Base-by-base conservation (phyloP, 1,140 invertebrate genomes). In the Tribolium madens region DNA sequence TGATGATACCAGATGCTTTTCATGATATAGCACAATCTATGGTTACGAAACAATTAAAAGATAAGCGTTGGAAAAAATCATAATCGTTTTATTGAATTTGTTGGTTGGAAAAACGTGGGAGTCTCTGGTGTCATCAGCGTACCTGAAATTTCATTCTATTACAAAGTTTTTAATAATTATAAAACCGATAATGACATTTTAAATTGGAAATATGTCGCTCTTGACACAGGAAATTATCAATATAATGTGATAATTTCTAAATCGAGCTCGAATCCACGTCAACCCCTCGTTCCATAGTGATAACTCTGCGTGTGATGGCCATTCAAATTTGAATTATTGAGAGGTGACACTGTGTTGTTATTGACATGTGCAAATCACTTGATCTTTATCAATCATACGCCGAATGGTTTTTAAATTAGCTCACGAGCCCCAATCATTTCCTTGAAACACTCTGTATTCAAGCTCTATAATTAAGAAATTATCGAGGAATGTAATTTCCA, bases 211-310 rank as follows among this genome's bases (percentile, higher is more conserved):
- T 72, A 50, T 50, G 70, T 72, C 70, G 50, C 70, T 52, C 26
- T 7, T 68, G 52, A 48, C 48, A 75, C 53, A 76, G 75, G 75
- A 76, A 76, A 76, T 76, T 76, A 76, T 76, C 75, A 53, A 76
- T 76, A 52, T 76, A 50, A 76, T 70, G 75, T 69, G 75, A 76
- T 76, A 76, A 76, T 69, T 76, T 52, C 60, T 68, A 70, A 76
- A 69, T 47, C 68, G 42, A 18, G 36, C 14, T 71, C 47, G 14
- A 47, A 52, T 72, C 17, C 46, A 14, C 26, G 21, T 50, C 70
- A 50, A 31, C 50, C 70, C 47, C 70, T 50, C 46, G 21, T 15
- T 21, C 26, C 70, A 72, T 18, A 15, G 15, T 33, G 50, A 52
- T 33, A 52, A 72, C 50, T 18, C 69, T 72, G 70, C 70, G 14